A percentile compares a stretch with the other conserved stretches of the same genome.
Conservation (phyloP, 1,140 invertebrate genomes). For the Drosophila sulfurigaster region DNA sequence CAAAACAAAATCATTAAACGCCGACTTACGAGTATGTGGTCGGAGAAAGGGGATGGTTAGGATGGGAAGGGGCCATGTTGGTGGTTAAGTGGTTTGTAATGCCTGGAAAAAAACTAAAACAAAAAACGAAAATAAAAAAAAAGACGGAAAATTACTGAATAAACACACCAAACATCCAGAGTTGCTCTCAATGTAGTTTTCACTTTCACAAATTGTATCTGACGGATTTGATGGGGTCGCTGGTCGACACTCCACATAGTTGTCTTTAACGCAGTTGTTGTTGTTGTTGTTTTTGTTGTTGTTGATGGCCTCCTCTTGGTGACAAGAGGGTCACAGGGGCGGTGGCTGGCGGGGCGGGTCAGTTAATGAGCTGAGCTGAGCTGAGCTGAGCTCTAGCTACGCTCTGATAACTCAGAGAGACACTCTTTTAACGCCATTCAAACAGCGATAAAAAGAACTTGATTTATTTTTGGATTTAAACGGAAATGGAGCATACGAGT, state of each 20-base stretch:
- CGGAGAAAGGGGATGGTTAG: slow-evolving; percentile 8
- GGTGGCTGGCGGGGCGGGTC: slow-evolving; percentile 3
- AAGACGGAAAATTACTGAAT: slow-evolving; percentile 67
- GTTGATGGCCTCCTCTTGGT: neutral
- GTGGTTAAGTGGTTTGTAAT: slow-evolving; percentile 39
- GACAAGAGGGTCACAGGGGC: slow-evolving; percentile 12
- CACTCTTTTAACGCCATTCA: slow-evolving; percentile 13
- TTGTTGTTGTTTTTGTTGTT: neutral
- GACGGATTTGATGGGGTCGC: slow-evolving; percentile 28
- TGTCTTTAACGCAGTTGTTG: neutral
- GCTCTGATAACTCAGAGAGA: slow-evolving; percentile 28
- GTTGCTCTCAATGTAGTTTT: slow-evolving; percentile 47
- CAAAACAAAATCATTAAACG: slow-evolving; percentile 65
- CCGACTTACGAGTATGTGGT: slow-evolving; percentile 5
- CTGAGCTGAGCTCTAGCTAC: slow-evolving; percentile 10
- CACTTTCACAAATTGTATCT: slow-evolving; percentile 59
- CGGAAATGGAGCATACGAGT: slow-evolving; percentile 13
- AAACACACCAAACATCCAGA: slow-evolving; percentile 38
- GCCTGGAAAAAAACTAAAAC: slow-evolving; percentile 34
- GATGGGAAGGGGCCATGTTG: neutral
- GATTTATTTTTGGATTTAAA: neutral
- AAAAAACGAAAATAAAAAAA: slow-evolving; percentile 38
- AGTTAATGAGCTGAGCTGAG: slow-evolving; percentile 13
- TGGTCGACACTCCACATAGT: slow-evolving; percentile 11
- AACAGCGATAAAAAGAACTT: slow-evolving; percentile 10